Evolutionary conservation across 2,888 invertebrate genomes (phyloP), one percentile per base, ranked within the genome.

Genomic region (Palloptera scutellata): DNA sequence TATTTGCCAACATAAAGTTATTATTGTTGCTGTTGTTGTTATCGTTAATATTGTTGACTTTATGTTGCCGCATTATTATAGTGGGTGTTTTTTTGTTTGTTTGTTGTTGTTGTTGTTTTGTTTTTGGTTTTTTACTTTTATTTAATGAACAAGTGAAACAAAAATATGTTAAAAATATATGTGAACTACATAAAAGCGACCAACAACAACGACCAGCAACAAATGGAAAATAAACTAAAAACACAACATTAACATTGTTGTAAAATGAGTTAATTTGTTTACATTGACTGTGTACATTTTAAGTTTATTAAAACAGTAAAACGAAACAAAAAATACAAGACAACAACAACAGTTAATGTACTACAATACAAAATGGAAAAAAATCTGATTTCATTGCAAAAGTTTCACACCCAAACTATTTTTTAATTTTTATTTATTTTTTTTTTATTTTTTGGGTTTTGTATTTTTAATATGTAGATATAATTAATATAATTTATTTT

Each of bases 1-100:
- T 30, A 30, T 30, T 30, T 30, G 30, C 30, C 30, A 30, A 30
- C 30, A 30, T 30, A 30, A 30, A 30, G 48, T 48, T 48, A 15
- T 48, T 15, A 48, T 48, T 48, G 48, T 4, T 15, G 48, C 30
- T 30, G 30, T 48, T 48, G 48, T 48, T 48, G 48, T 48, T 30
- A 30, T 30, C 30, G 30, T 30, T 48, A 48, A n/a, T 8, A 15
- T 48, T 48, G 48, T 48, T 48, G 9, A 48, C 48, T 48, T 48
- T 48, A 48, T 48, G 48, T 48, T 48, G 48, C 10, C 48, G 48
- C 48, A 48, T 48, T 48, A 15, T 48, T 48, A 15, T 48, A 15
- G 48, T 13, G 13, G 48, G 13, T 48, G 48, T 48, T 48, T 48
- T 15, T 48, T 48, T 5, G 6, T 48, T 48, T 48, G 15, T 48